Conservation (phyloP, 2,113 vertebrate species). For the Vulpes lagopus region DNA sequence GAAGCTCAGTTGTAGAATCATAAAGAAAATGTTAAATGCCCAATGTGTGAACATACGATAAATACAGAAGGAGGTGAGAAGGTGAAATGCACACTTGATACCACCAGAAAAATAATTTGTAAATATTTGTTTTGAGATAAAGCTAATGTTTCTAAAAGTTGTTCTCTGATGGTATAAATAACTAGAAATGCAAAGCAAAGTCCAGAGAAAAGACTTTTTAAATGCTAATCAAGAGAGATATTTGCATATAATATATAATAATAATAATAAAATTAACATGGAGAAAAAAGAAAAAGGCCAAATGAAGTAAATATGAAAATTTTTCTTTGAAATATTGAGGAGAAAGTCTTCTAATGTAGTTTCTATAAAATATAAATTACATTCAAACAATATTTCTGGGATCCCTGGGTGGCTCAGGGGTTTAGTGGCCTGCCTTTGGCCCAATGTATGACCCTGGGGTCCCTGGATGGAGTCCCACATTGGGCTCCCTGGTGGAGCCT, state of each 20-base stretch:
- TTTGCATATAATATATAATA: background rate
- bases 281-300: background rate
- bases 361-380: background rate
- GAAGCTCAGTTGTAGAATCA: background rate
- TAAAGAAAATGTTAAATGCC: background rate
- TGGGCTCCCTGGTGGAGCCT: no score
- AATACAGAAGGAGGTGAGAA: background rate
- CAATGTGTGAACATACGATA: background rate
- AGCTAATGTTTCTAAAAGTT: background rate
- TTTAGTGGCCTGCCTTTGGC: no score
- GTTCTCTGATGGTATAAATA: conserved; percentile 10
- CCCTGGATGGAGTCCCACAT: no score
- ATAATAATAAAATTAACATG: conserved; percentile 21
- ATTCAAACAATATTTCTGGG: background rate
- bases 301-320: background rate
- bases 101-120: conserved; percentile 17
- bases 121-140: conserved; percentile 56
- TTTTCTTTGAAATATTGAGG: background rate
- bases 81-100: background rate
- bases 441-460: no score
- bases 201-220: conserved; percentile 1
- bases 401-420: no score
- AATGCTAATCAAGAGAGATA: background rate
- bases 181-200: conserved; percentile 7
- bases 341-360: background rate